Evolutionary conservation across 2,113 vertebrate species (phyloP), one percentile per base, ranked within the genome.

Genomic region (Conger conger): DNA sequence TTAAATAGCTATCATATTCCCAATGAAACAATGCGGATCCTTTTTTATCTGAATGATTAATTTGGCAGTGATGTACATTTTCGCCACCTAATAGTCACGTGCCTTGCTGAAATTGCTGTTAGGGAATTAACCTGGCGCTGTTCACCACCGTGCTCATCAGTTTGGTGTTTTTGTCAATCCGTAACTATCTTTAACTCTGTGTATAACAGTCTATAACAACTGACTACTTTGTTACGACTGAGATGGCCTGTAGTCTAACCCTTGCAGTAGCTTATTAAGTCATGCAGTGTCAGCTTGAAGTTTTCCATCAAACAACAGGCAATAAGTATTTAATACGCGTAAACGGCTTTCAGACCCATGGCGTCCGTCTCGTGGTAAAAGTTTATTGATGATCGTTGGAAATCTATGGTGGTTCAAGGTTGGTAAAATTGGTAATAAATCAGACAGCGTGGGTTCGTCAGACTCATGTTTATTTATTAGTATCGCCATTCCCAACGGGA

Each of bases 381-480:
- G 87, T 91, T 91, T 90, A 92, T 92, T 73, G 93, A 92, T 94
- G 93, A 91, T 92, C 91, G 90, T 92, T 90, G 89, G 90, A 90
- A 91, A 91, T 90, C 91, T 92, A 92, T 89, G 91, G 92, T 89
- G 90, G 91, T 89, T 92, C 91, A 86, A 91, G 90, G 90, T 91
- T 92, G 90, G 91, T 94, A 93, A 94, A 94, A 91, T 82, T 88
- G 90, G 87, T 85, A 89, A 92, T 93, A 93, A 93, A 93, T 91
- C 90, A 89, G 88, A 86, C 89, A 50, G 89, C 87, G 93, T 93
- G 93, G 92, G 91, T 92, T 63, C 90, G 91, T 90, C 89, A 91
- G 91, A 90, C 90, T 91, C 20, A n/a, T 40, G 36, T 40, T 73
- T 83, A 76, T 83, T 82, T 82, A 82, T 54, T 16, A 33, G 57